phyloP scores from a whole-genome alignment of 2,888 invertebrate species.

The Drosophila formosana region DNA sequence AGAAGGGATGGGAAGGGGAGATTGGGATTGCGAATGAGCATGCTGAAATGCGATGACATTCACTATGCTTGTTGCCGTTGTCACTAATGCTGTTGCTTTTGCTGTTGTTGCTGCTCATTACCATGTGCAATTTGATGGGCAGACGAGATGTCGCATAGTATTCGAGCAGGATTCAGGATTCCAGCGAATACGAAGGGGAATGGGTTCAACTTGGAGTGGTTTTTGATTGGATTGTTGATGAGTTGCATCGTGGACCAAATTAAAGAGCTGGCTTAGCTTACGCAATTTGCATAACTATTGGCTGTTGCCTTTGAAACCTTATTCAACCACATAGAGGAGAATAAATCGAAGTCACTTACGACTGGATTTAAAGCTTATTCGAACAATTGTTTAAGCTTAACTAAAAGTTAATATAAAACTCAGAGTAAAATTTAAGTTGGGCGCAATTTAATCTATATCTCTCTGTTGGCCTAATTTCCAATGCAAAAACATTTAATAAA shows the following conservation, averaged over 20 bases:
- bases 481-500: background rate
- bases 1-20: background rate
- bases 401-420: background rate
- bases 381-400: no score
- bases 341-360: no score
- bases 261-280: background rate
- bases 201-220: constrained; percentile 7
- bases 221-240: constrained; percentile 2
- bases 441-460: no score
- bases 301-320: background rate
- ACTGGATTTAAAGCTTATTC: no score
- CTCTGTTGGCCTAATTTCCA: background rate
- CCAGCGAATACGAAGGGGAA: background rate
- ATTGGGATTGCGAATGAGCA: background rate
- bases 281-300: background rate
- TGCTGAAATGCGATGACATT: constrained; percentile 27
- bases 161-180: background rate
- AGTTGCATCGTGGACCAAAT: background rate
- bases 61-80: constrained; percentile 18
- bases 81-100: background rate
- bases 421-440: no score
- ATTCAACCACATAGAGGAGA: background rate
- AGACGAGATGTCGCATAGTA: constrained; percentile 8
- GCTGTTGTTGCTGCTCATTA: constrained; percentile 34
- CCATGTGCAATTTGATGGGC: constrained; percentile 19